These are phyloP conservation scores for Choristoneura fumiferana DNA, from an alignment of 1,140 invertebrate genomes.

Conservation along the genomic window DNA sequence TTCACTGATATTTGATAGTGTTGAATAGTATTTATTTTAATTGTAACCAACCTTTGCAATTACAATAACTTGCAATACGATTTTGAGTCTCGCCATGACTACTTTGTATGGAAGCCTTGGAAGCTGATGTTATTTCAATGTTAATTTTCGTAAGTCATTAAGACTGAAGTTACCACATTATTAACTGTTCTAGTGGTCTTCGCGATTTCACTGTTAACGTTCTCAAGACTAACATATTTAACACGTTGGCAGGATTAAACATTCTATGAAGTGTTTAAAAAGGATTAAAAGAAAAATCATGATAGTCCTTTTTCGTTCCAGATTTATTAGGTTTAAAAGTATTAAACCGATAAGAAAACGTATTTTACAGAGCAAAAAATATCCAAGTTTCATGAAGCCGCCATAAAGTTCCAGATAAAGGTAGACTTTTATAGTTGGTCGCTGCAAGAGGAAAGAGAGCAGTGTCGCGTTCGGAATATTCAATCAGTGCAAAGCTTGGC, in stretches of 20 bases:
- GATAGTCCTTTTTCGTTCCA: no score
- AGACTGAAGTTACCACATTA: conserved; percentile 14
- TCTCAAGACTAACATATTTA: conserved; percentile 9
- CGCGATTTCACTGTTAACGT: conserved; percentile 6
- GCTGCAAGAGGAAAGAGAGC: conserved; percentile 32
- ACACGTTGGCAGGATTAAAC: neutral
- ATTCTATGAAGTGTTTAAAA: no score
- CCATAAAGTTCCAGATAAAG: conserved; percentile 31
- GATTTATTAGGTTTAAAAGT: no score
- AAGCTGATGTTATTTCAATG: conserved; percentile 16
- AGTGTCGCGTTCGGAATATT: conserved; percentile 37
- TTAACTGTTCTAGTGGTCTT: neutral
- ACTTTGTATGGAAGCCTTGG: conserved; percentile 4
- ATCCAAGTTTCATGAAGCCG: no score
- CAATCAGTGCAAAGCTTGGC: conserved; percentile 29
- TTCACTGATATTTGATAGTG: no score
- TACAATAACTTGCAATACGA: no score
- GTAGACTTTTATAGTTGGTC: conserved; percentile 34
- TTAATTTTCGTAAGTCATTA: conserved; percentile 18
- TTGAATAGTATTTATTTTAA: no score
- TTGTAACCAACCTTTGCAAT: no score
- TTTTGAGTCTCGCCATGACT: neutral
- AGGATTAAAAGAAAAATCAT: no score
- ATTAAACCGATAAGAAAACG: no score
- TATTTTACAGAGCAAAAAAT: no score